Conservation (phyloP, 2,888 invertebrate genomes). For the Ptychoptera contaminata region DNA sequence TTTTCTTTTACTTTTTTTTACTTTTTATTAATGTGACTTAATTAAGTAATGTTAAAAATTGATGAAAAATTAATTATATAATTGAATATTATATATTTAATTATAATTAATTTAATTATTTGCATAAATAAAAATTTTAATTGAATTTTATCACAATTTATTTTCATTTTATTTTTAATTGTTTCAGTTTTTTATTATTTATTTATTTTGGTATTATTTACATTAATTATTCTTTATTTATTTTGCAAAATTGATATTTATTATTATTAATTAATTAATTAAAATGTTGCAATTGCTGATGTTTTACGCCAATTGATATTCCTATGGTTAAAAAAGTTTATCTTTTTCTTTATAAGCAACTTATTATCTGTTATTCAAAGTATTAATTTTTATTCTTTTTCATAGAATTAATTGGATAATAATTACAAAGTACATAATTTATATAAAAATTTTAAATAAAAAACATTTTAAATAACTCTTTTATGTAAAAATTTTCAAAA, state of each 20-base stretch:
- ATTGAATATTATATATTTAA: not conserved
- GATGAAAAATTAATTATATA: constrained; percentile 1
- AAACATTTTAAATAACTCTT: not conserved
- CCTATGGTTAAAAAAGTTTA: too few species aligned
- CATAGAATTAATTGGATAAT: too few species aligned
- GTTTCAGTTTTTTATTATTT: not conserved
- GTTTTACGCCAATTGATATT: too few species aligned
- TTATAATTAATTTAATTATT: not conserved
- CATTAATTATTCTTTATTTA: not conserved
- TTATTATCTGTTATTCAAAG: too few species aligned
- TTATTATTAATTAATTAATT: too few species aligned
- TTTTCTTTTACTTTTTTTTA: too few species aligned
- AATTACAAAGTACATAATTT: too few species aligned
- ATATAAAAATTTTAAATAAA: not conserved
- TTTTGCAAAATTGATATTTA: not conserved
- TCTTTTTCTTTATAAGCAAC: too few species aligned
- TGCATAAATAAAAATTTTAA: not conserved
- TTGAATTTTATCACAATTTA: not conserved
- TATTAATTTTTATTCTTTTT: too few species aligned
- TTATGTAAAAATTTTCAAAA: not conserved
- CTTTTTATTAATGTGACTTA: too few species aligned
- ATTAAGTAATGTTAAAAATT: too few species aligned
- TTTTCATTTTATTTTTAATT: not conserved
- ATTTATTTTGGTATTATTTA: not conserved
- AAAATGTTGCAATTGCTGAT: too few species aligned